Evolutionary conservation across 2,113 vertebrate genomes (phyloP), one percentile per base, ranked within the genome.

Genomic region (Nibea coibor): DNA sequence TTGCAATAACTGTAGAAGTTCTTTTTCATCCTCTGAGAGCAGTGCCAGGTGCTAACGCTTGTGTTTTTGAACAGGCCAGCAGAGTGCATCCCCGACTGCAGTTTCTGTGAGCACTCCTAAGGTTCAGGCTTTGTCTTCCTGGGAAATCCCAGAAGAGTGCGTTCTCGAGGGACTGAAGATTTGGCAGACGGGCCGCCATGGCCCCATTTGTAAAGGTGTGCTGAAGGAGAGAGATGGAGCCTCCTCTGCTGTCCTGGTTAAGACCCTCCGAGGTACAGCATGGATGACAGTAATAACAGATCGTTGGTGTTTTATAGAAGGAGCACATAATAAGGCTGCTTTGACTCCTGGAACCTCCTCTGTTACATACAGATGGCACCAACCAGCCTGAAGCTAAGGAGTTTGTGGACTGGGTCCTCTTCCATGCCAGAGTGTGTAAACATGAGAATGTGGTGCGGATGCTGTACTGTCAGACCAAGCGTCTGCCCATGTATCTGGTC

Each of bases 371-470:
- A 94, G 93, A 88, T 42, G 59, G 80, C 14, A 56, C 80, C 51
- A 82, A 89, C 65, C 86, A 76, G 3, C 67, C 58, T 3, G 91
- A 93, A 63, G 81, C 87, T 0, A 78, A 77, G 17, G 90, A 93
- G 75, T 94, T 95, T 86, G 61, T 88, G 43, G 87, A 93, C 17
- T 64, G 90, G 87, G 66, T 92, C n/a, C 82, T 81, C 65, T 95
- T 96, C 79, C 87, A 93, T 7, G 28, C 85, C 20, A 67, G 53
- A 7, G 80, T 95, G 56, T 94, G 94, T 80, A 92, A 89, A 80
- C 94, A 95, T 20, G 68, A 93, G n/a, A 91, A 90, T 24, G 76
- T 95, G 88, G 92, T 93, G 75, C 88, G 72, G 76, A 92, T 94
- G 93, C 42, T 95, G 78, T 85, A 72, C 86, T 95, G 94, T 83